Conservation (phyloP, 2,113 vertebrate species). For the Gyps fulvus region DNA sequence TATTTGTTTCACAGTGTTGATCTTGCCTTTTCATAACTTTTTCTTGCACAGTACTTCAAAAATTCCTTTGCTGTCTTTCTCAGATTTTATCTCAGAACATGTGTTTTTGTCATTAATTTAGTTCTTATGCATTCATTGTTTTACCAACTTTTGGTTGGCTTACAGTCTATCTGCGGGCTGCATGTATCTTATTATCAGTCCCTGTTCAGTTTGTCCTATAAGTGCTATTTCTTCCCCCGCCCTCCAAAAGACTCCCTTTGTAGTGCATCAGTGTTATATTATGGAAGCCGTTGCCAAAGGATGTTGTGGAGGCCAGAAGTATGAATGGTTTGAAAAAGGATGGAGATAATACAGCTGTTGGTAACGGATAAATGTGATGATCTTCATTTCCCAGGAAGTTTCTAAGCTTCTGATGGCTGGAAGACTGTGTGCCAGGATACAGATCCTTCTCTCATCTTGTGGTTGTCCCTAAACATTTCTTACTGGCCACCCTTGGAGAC, state of each 20-base stretch:
- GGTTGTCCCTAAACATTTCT: background rate
- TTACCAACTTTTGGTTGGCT: slow-evolving; percentile 5
- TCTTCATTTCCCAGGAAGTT: background rate
- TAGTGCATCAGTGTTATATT: background rate
- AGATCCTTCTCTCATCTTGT: background rate
- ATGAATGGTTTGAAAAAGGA: background rate
- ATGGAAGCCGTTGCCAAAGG: background rate
- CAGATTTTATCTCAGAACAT: slow-evolving; percentile 31
- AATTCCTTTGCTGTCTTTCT: slow-evolving; percentile 26
- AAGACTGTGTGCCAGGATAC: background rate
- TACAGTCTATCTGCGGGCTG: background rate
- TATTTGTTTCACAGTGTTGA: background rate
- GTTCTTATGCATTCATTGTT: background rate
- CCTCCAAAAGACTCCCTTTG: background rate
- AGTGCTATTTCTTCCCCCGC: background rate
- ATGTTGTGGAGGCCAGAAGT: background rate
- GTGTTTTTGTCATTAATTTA: slow-evolving; percentile 27
- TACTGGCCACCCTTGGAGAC: background rate
- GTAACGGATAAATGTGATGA: background rate
- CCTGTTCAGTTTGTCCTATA: background rate
- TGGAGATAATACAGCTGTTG: background rate
- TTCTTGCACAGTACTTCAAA: slow-evolving; percentile 7
- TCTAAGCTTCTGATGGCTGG: background rate
- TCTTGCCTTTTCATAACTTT: background rate
- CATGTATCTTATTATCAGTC: background rate